Conservation (phyloP, 2,113 vertebrate genomes). For the Sarotherodon lohbergeri region DNA sequence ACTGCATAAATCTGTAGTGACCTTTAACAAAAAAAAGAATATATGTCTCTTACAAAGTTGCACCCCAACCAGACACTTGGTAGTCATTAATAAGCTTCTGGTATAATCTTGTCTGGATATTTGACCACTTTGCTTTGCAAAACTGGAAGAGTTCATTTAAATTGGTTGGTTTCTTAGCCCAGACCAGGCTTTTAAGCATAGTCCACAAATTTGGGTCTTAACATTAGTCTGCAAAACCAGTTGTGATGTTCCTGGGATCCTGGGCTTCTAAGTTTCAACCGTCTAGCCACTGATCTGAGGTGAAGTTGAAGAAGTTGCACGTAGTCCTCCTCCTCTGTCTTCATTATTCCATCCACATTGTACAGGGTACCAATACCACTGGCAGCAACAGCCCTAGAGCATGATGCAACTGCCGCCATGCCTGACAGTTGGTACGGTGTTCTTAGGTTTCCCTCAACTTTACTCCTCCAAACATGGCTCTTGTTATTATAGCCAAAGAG, state of each 20-base stretch:
- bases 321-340: not conserved
- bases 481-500: not conserved
- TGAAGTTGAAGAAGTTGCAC: not conserved
- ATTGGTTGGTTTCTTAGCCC: not conserved
- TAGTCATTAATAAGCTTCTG: not conserved
- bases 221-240: not conserved
- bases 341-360: not conserved
- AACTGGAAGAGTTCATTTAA: not conserved
- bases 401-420: rapidly evolving
- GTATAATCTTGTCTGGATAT: not conserved
- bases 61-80: not conserved
- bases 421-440: not conserved
- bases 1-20: not conserved
- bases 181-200: not conserved
- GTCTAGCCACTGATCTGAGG: not conserved
- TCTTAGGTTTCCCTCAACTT: not conserved
- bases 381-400: not conserved
- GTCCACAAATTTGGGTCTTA: not conserved
- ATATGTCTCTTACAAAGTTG: not conserved
- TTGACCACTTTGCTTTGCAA: rapidly evolving
- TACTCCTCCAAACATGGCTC: not conserved
- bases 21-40: not conserved
- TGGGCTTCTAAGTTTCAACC: not conserved
- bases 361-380: not conserved
- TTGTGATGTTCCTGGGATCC: not conserved